Evolutionary conservation across 1,140 invertebrate genomes (phyloP).

Genomic region (Caerostris darwini): DNA sequence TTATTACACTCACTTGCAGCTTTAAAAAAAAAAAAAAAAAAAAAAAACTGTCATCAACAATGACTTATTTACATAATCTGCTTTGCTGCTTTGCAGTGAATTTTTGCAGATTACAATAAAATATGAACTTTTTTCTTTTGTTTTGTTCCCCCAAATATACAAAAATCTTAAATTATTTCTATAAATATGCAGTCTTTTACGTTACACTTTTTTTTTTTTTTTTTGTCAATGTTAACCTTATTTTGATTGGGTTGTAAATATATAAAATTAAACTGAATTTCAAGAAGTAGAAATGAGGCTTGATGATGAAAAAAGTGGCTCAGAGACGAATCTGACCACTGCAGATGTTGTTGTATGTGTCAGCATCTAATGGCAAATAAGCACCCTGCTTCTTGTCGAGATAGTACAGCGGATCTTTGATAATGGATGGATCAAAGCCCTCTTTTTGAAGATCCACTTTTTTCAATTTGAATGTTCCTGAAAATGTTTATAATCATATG

Average conservation of each 20-base stretch:
- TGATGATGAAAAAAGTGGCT: slow-evolving; percentile 11
- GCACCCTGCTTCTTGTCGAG: slow-evolving; percentile 83
- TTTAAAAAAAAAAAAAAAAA: background rate
- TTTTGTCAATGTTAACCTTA: background rate
- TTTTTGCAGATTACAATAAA: no score
- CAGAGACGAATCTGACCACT: slow-evolving; percentile 78
- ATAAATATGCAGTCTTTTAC: background rate
- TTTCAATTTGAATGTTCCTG: slow-evolving; percentile 93
- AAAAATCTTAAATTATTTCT: no score
- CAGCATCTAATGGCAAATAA: slow-evolving; percentile 86
- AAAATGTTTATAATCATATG: background rate
- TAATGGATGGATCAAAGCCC: slow-evolving; percentile 90
- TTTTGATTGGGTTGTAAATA: slow-evolving; percentile 14
- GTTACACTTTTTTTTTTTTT: background rate
- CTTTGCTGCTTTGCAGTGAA: no score
- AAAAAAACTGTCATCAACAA: background rate
- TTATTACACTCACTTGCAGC: background rate
- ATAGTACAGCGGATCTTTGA: slow-evolving; percentile 83
- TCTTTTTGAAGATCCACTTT: slow-evolving; percentile 96
- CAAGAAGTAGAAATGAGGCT: background rate
- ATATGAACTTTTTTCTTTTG: no score
- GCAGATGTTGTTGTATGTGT: slow-evolving; percentile 84
- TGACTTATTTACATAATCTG: no score
- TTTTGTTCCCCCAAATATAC: no score
- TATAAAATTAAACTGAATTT: slow-evolving; percentile 19